These are phyloP conservation scores for Nasonovia ribisnigri DNA, from an alignment of 2,888 invertebrate species.

Conservation along the genomic window DNA sequence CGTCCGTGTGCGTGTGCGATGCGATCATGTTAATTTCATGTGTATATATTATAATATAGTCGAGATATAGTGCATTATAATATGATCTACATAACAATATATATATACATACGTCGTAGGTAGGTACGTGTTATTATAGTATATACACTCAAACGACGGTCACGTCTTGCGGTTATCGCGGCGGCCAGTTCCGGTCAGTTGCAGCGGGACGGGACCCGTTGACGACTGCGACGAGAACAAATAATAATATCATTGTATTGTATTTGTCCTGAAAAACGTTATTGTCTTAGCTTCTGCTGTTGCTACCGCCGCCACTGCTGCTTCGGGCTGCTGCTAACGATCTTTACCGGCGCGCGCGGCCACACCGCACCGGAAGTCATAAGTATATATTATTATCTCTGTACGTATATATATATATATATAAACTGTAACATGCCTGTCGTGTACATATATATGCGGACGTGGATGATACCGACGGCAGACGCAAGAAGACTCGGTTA, in stretches of 20 bases:
- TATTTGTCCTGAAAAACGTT: constrained; percentile 55
- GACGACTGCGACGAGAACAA: constrained; percentile 31
- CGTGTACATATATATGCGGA: background rate
- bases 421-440: too few species aligned
- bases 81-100: constrained; percentile 13
- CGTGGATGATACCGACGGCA: background rate
- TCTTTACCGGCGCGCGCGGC: constrained; percentile 6
- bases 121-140: background rate
- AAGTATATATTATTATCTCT: background rate
- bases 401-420: background rate
- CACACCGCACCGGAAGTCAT: background rate
- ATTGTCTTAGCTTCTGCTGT: constrained; percentile 15
- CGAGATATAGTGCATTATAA: background rate
- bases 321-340: constrained; percentile 29
- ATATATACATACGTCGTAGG: background rate
- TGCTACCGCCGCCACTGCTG: background rate
- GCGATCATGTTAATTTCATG: constrained; percentile 11
- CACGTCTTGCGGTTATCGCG: constrained; percentile 63
- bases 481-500: background rate
- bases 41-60: background rate
- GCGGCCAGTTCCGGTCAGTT: constrained; percentile 62
- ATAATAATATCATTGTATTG: constrained; percentile 24
- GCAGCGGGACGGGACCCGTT: background rate
- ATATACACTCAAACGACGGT: constrained; percentile 22
- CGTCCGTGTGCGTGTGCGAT: background rate